A percentile compares a stretch with the other conserved stretches of the same genome.
These are phyloP conservation scores for Sardinella longiceps DNA, from an alignment of 2,797 vertebrate species.

Conservation along the genomic window DNA sequence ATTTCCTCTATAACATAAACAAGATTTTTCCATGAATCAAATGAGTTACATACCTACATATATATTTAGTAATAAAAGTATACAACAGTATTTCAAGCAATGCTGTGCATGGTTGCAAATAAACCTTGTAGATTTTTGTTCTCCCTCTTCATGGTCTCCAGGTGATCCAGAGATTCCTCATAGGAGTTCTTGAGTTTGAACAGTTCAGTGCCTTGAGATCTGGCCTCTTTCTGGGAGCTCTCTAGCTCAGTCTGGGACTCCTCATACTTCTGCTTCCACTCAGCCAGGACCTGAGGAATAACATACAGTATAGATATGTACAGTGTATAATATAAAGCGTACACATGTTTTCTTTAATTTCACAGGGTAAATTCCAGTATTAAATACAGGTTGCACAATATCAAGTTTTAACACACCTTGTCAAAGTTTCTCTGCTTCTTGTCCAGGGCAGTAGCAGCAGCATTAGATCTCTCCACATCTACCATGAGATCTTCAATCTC, in stretches of 20 bases:
- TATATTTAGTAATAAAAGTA: no score
- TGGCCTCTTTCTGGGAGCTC: slow-evolving; percentile 71
- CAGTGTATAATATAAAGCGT: no score
- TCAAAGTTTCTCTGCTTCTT: slow-evolving; percentile 89
- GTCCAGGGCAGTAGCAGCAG: slow-evolving; percentile 79
- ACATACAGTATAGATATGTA: no score
- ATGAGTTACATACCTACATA: no score
- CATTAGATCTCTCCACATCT: slow-evolving; percentile 83
- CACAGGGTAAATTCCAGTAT: no score
- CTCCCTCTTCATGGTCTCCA: slow-evolving; percentile 79
- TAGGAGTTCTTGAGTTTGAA: slow-evolving; percentile 78
- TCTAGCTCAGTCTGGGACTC: slow-evolving; percentile 74
- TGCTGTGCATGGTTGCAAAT: slow-evolving; percentile 25
- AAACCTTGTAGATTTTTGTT: slow-evolving; percentile 86
- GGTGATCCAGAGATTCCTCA: slow-evolving; percentile 72
- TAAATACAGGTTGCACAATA: no score
- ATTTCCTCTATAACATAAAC: slow-evolving; percentile 80
- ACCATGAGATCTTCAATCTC: slow-evolving; percentile 91
- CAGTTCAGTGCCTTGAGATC: slow-evolving; percentile 73
- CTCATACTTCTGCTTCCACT: slow-evolving; percentile 77
- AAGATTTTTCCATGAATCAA: no score
- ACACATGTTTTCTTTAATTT: no score
- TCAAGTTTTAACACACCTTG: slow-evolving; percentile 70
- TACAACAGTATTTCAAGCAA: no score
- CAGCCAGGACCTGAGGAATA: slow-evolving; percentile 69